A percentile compares a stretch with the other conserved stretches of the same genome.
Conservation (phyloP, 2,797 vertebrate species). For the Chrysolophus pictus region DNA sequence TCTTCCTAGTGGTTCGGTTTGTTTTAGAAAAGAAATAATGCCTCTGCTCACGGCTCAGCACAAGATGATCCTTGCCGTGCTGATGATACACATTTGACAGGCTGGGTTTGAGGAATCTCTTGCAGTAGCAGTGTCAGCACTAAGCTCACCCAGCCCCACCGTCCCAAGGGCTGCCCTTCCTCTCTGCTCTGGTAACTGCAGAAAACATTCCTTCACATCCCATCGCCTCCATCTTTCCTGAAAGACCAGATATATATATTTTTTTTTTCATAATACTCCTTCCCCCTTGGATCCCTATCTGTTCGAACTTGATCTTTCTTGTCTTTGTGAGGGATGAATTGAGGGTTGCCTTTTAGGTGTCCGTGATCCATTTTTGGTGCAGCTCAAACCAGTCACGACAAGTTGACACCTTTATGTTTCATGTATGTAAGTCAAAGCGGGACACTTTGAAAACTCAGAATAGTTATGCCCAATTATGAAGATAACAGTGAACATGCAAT, state of each 20-base stretch:
- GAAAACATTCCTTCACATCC: not conserved
- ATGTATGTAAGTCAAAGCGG: not conserved
- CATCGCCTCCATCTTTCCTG: not conserved
- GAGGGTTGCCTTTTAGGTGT: not conserved
- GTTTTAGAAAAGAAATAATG: not conserved
- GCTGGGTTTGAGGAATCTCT: not conserved
- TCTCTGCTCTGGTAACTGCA: not conserved
- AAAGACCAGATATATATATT: not conserved
- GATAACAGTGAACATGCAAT: not conserved
- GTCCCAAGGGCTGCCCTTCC: not conserved
- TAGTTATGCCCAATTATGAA: fast-evolving
- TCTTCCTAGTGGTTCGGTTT: not conserved
- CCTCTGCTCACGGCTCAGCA: too few species aligned
- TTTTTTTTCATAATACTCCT: not conserved
- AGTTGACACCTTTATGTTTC: not conserved
- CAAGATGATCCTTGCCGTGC: too few species aligned
- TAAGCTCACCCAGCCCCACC: too few species aligned
- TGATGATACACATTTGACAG: not conserved
- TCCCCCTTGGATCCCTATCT: too few species aligned
- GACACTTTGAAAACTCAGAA: not conserved
- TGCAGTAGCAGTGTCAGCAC: not conserved
- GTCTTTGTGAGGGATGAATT: not conserved
- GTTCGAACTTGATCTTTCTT: not conserved
- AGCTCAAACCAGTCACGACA: not conserved
- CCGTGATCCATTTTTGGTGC: not conserved